Evolutionary conservation across 2,888 invertebrate species (phyloP).

Genomic region (Thereva unica): DNA sequence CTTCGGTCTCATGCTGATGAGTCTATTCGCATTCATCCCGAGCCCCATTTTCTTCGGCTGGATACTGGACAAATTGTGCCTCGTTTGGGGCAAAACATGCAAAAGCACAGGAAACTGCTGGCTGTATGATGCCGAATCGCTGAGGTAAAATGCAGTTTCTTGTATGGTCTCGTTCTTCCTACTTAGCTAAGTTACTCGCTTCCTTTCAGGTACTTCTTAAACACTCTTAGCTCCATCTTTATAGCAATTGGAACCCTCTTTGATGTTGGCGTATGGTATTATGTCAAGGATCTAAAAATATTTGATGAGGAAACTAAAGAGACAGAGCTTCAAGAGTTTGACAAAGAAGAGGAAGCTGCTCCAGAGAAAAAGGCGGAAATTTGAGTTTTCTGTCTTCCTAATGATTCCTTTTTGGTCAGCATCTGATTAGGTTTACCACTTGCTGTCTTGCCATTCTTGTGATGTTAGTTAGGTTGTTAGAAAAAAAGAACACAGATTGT

Average conservation of each 20-base stretch:
- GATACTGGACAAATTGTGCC: constrained; percentile 66
- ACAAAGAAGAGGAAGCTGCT: constrained; percentile 53
- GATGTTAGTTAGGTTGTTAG: background rate
- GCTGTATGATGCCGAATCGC: constrained; percentile 69
- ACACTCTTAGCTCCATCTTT: constrained; percentile 69
- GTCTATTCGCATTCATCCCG: constrained; percentile 73
- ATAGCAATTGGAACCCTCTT: constrained; percentile 67
- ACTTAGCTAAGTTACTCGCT: background rate
- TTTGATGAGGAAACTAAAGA: constrained; percentile 66
- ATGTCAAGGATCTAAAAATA: constrained; percentile 69
- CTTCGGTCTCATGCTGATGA: constrained; percentile 69
- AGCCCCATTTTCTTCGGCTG: constrained; percentile 77
- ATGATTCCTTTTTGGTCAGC: background rate
- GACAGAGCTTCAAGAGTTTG: constrained; percentile 52
- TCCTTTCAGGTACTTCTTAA: constrained; percentile 62
- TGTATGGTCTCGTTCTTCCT: background rate
- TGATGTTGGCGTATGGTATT: constrained; percentile 70
- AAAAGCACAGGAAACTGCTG: constrained; percentile 71
- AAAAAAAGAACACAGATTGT: too few species aligned
- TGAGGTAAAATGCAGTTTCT: constrained; percentile 52
- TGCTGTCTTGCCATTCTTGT: constrained; percentile 1
- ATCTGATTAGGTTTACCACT: constrained; percentile 13
- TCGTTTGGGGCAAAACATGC: constrained; percentile 76
- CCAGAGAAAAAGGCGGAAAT: constrained; percentile 56
- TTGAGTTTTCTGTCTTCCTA: constrained; percentile 37